Base-by-base conservation (phyloP, 2,113 vertebrate species). In the Ammospiza caudacuta region DNA sequence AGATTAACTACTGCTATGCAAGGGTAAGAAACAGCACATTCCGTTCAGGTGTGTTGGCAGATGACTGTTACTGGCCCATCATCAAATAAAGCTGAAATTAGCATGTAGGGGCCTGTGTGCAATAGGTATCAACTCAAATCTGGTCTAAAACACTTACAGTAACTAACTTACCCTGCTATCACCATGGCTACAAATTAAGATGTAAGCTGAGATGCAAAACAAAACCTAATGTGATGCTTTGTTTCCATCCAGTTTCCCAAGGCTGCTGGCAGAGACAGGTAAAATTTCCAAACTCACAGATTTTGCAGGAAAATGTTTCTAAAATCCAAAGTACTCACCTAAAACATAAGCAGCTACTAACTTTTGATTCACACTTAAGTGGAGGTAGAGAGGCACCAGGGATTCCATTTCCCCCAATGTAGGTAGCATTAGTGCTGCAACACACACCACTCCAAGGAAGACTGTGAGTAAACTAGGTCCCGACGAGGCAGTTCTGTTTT, bases 351-450 rank as follows among this genome's bases (percentile, higher is more conserved):
- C 99, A 98, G 99, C 99, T 97, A 99, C 99, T 97, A 99, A 98
- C 98, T 99, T 99, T 96, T 99, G 99, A 98, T 99, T 99, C 98
- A 99, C 99, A 98, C 99, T 99, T 99, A 99, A 99, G 97, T 99
- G 99, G 99, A 99, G 99, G 99, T 99, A 99, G 99, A 99, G 98
- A 98, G 99, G 99, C 98, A 99, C 99, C 95, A 99, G 98, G 94
- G 99, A 99, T 98, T 99, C 99, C 97, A 98, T 97, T 97, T 99
- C 99, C 95, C 99, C 99, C 97, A 99, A 95, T 5, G 99, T 99
- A 29, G 99, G 99, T 95, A 99, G 99, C 99, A 99, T 99, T 84
- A 99, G 98, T 95, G 99, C 99, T 43, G 98, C 98, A 81, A 99
- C 98, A 97, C 99, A 99, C 95, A 99, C 98, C 84, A 99, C 98